Base-by-base conservation (phyloP, 2,113 vertebrate species). In the Falcunculus frontatus region DNA sequence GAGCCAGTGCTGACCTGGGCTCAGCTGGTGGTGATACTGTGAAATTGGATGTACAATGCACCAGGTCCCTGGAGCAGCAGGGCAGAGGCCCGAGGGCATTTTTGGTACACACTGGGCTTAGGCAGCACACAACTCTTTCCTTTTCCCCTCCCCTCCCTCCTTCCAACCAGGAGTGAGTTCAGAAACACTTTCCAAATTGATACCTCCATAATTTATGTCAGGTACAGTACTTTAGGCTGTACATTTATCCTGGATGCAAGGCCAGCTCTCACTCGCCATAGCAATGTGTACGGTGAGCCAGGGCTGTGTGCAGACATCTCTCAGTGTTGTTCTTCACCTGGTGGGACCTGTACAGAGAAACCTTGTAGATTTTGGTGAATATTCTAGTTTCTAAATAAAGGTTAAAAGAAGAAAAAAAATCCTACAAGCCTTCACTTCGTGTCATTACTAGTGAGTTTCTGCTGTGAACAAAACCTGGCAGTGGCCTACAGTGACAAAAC, bases 361-460 rank as follows among this genome's bases (percentile, higher is more conserved):
- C 41, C 12, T 27, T 60, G 60, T 91, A 74, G 93, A 87, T 62
- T 82, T 74, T 41, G 74, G 65, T 91, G 76, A 91, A 86, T 80
- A 84, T 84, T 87, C 63, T 89, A 93, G 84, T 93, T 96, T 93
- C 87, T 85, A 87, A 97, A 97, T 97, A 97, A 97, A 97, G 27
- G 19, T 82, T 82, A 35, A 90, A 95, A 89, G 75, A 85, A 90
- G 42, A 11, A 86, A 50, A 57, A 49, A 39, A 53, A 27, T 13
- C 12, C 15, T 14, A 7, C 10, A 60, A 64, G 41, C 5, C 4
- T 49, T 80, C 26, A 57, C 20, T 4, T 86, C 0, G 0, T 90
- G 18, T 89, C 16, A 20, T 63, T 86, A 21, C 20, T 63, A 8
- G 25, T 2, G 5, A 39, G 26, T 63, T 78, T 78, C 60, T 93